Evolutionary conservation across 2,888 invertebrate species (phyloP).

Genomic region (Cheilosia grossa): DNA sequence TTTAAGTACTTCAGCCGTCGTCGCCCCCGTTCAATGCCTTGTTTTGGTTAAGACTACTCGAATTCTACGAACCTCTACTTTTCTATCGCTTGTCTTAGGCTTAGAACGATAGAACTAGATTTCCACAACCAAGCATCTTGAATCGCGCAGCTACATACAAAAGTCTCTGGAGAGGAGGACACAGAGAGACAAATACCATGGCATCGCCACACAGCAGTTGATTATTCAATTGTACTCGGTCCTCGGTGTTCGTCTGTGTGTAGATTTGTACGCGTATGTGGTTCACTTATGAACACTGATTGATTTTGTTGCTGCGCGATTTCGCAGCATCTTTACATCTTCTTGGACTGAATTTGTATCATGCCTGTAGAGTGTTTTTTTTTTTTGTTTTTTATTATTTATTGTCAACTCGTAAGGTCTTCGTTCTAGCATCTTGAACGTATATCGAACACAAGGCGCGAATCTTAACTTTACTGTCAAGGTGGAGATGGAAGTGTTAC

Average conservation of each 20-base stretch:
- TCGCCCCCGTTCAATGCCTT: slow-evolving; percentile 63
- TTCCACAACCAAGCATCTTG: slow-evolving; percentile 35
- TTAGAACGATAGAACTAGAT: slow-evolving; percentile 54
- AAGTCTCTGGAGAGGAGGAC: slow-evolving; percentile 37
- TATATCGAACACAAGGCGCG: slow-evolving; percentile 8
- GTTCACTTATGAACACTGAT: slow-evolving; percentile 54
- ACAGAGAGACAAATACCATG: slow-evolving; percentile 25
- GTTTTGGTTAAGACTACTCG: slow-evolving; percentile 66
- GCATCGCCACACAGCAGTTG: slow-evolving; percentile 27
- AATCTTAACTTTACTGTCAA: slow-evolving; percentile 8
- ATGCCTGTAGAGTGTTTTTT: slow-evolving; percentile 10
- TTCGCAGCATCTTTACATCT: slow-evolving; percentile 46
- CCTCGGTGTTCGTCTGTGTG: neutral
- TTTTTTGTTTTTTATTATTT: slow-evolving; percentile 19
- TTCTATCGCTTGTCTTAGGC: slow-evolving; percentile 25
- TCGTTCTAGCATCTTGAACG: slow-evolving; percentile 12
- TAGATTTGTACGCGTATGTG: slow-evolving; percentile 4
- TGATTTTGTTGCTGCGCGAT: slow-evolving; percentile 43
- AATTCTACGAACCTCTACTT: slow-evolving; percentile 54
- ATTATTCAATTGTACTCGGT: slow-evolving; percentile 51
- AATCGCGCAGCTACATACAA: slow-evolving; percentile 29
- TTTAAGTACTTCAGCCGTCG: slow-evolving; percentile 54
- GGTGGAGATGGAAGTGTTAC: no score
- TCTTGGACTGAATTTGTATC: slow-evolving; percentile 35
- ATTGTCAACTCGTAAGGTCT: slow-evolving; percentile 30